phyloP scores from a whole-genome alignment of 2,113 vertebrate species.

The Dascyllus trimaculatus region DNA sequence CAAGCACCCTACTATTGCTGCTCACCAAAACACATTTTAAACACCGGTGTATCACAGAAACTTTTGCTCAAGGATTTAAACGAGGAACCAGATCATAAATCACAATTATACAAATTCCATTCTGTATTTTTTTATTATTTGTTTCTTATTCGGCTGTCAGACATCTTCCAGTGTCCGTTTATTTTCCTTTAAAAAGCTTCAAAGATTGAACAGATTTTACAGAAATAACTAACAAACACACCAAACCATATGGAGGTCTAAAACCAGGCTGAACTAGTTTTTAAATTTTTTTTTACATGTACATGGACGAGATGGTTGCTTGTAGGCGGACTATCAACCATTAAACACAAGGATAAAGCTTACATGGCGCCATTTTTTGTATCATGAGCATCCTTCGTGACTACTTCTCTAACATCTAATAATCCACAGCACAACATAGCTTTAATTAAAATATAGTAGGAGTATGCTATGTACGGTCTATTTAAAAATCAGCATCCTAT shows the following conservation, averaged over 20 bases:
- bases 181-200: not conserved
- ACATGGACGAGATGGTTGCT: not conserved
- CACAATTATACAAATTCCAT: not conserved
- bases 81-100: slow-evolving; percentile 6
- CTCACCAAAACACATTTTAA: slow-evolving; percentile 68
- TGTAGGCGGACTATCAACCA: too few species aligned
- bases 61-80: slow-evolving; percentile 15
- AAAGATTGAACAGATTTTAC: not conserved
- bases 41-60: slow-evolving; percentile 50
- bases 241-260: not conserved
- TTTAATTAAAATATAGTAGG: not conserved
- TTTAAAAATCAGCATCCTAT: not conserved
- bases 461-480: not conserved
- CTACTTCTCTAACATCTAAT: not conserved
- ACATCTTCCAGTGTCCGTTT: not conserved
- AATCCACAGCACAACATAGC: not conserved
- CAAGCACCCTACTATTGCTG: slow-evolving; percentile 71
- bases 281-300: not conserved
- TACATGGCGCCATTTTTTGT: too few species aligned
- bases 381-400: too few species aligned
- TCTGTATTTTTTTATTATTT: not conserved
- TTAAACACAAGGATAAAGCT: too few species aligned
- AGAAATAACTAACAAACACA: not conserved
- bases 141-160: not conserved
- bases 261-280: not conserved